A percentile compares a stretch with the other conserved stretches of the same genome.
These are phyloP conservation scores for Poecilobothrus nobilitatus DNA, from an alignment of 2,888 invertebrate genomes.

Conservation along the genomic window DNA sequence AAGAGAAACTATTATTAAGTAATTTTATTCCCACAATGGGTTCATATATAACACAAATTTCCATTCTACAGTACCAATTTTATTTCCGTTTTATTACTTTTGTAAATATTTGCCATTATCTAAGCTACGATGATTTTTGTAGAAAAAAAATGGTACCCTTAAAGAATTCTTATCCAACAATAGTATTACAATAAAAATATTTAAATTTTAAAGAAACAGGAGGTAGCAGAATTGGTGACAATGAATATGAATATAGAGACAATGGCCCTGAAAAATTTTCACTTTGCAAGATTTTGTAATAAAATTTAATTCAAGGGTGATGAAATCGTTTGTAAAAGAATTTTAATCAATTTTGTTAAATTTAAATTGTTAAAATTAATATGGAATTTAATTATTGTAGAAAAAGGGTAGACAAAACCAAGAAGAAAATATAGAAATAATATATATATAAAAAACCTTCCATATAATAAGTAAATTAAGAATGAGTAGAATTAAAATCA, in stretches of 20 bases:
- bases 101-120: background rate
- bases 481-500: too few species aligned
- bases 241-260: background rate
- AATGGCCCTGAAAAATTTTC: background rate
- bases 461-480: too few species aligned
- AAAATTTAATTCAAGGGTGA: background rate
- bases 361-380: conserved; percentile 26
- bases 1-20: too few species aligned
- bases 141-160: too few species aligned
- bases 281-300: background rate
- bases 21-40: too few species aligned
- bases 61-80: background rate
- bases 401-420: too few species aligned
- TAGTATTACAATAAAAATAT: too few species aligned
- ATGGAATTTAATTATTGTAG: conserved; percentile 22
- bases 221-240: too few species aligned
- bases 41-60: too few species aligned
- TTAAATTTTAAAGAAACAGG: too few species aligned
- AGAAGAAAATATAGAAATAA: background rate
- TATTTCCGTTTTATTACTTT: background rate
- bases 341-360: conserved; percentile 27
- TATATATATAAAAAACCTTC: background rate
- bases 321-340: conserved; percentile 25
- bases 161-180: background rate
- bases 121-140: background rate